phyloP scores from a whole-genome alignment of 2,888 invertebrate species.

The Zygaena filipendulae region DNA sequence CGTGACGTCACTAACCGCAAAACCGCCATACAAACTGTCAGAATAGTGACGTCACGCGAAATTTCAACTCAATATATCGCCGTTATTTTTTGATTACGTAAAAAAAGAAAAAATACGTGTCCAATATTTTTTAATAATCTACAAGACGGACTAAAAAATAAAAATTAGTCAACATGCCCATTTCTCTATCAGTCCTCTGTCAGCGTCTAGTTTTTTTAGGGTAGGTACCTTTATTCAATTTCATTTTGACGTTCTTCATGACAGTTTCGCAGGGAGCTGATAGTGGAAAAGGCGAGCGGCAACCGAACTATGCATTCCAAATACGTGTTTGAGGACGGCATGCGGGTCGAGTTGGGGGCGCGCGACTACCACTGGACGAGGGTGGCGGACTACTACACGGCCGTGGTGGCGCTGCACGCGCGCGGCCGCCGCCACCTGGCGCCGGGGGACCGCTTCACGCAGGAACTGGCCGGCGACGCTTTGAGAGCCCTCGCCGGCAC shows the following conservation, averaged over 20 bases:
- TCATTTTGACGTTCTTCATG: slow-evolving; percentile 14
- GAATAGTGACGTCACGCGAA: too few species aligned
- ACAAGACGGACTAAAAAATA: too few species aligned
- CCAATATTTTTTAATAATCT: too few species aligned
- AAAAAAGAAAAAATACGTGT: too few species aligned
- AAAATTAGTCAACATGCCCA: too few species aligned
- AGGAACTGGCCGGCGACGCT: slow-evolving; percentile 36
- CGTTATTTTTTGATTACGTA: too few species aligned
- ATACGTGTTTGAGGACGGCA: slow-evolving; percentile 41
- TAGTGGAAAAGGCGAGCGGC: slow-evolving; percentile 35
- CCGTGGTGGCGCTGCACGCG: slow-evolving; percentile 40
- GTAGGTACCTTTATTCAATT: too few species aligned
- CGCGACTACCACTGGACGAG: slow-evolving; percentile 50
- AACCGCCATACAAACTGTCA: too few species aligned
- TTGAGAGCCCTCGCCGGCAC: slow-evolving; percentile 34
- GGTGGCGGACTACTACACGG: slow-evolving; percentile 48
- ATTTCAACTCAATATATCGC: too few species aligned
- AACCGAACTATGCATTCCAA: slow-evolving; percentile 36
- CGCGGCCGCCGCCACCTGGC: slow-evolving; percentile 33
- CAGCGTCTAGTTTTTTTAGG: too few species aligned
- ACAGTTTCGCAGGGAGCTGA: slow-evolving; percentile 41
- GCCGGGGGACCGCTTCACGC: slow-evolving; percentile 32
- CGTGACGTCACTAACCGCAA: too few species aligned
- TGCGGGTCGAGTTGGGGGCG: slow-evolving; percentile 38
- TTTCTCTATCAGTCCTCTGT: too few species aligned